Evolutionary conservation across 2,113 vertebrate genomes (phyloP), one percentile per base, ranked within the genome.

Genomic region (Pycnonotus jocosus): DNA sequence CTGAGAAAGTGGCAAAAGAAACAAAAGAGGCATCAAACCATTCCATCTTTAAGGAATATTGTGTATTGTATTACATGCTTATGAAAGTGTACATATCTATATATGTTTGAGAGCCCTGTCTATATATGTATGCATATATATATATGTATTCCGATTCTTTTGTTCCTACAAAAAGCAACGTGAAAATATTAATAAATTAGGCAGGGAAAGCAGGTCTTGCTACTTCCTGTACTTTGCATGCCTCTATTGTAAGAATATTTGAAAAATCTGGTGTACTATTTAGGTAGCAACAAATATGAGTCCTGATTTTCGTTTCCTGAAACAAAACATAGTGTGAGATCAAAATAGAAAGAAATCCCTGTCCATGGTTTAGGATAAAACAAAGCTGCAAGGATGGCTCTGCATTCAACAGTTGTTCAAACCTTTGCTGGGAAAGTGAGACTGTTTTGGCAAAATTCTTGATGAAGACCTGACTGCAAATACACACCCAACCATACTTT

Each of bases 1-100:
- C 71, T 38, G 74, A 96, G 92, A 97, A 96, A 95, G 94, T 96
- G 90, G 95, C 65, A 74, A 94, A 88, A 71, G 60, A 92, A 88
- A 92, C 95, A 96, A 96, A 93, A 91, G 95, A 95, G 54, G 51
- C 77, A 88, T 74, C 80, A 95, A 96, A 51, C 61, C 38, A 70
- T 73, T 45, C 24, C 78, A 70, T 88, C 80, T 88, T 96, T 93
- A 94, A 91, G 66, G 79, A 15, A 61, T 47, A 22, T 12, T 64
- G 51, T 25, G 20, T 86, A 79, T 77, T 87, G 45, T 80, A 69
- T 27, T 86, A 78, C 33, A 81, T 87, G 74, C 37, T 95, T 88
- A 68, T 88, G 66, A 81, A 94, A 78, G 20, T 25, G 22, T 64
- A 42, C 8, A 9, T 28, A 58, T 62, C 12, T 86, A 10, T 50